phyloP scores from a whole-genome alignment of 2,888 invertebrate species.

The Rhynchonema sp. region DNA sequence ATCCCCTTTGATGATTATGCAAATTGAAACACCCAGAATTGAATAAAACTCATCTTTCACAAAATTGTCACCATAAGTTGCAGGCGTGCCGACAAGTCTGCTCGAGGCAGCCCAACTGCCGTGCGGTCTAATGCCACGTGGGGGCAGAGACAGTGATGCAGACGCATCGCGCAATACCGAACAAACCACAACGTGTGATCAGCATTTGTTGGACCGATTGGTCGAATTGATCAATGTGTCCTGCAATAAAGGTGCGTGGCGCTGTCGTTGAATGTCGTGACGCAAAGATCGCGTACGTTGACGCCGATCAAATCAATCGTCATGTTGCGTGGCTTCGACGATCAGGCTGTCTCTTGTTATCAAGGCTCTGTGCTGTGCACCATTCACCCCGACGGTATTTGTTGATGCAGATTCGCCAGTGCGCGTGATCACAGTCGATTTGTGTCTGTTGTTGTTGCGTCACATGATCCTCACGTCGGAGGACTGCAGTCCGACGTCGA shows the following conservation, averaged over 20 bases:
- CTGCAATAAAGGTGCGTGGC: neutral
- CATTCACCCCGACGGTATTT: no score
- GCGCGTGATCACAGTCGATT: slow-evolving; percentile 71
- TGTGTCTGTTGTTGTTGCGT: slow-evolving; percentile 58
- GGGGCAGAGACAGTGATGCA: neutral
- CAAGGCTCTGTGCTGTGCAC: no score
- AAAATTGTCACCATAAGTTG: no score
- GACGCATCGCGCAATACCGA: no score
- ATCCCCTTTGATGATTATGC: no score
- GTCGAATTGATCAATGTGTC: neutral
- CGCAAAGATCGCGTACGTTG: no score
- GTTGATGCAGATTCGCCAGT: slow-evolving; percentile 38
- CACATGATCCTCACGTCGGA: slow-evolving; percentile 41
- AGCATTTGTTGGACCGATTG: neutral
- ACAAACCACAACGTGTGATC: neutral
- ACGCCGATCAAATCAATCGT: no score
- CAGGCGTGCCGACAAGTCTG: slow-evolving; percentile 4
- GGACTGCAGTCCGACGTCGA: neutral
- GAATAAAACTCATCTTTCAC: no score
- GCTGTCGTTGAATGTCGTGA: no score
- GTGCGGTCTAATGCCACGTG: neutral
- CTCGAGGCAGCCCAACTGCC: slow-evolving; percentile 13
- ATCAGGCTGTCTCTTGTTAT: no score
- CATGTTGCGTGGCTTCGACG: no score
- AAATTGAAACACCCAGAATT: no score